Evolutionary conservation across 1,140 invertebrate species (phyloP), one percentile per base, ranked within the genome.

Genomic region (Heterodera carotae): DNA sequence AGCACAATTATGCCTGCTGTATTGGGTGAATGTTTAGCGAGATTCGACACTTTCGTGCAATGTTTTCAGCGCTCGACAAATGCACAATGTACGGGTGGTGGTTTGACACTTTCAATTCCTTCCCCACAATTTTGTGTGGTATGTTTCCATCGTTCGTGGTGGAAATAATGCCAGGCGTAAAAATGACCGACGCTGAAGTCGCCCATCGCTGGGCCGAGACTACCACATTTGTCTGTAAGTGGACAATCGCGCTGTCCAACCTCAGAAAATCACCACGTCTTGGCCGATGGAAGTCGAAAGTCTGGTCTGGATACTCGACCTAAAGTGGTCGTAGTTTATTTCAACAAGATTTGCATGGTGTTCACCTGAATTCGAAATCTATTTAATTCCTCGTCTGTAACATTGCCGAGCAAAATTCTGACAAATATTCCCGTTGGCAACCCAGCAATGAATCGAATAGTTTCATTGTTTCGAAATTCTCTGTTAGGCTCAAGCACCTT

Each of bases 21-120:
- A 78, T 81, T 18, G 76, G 76, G 43, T 80, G 79, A 29, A 78
- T 78, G n/a, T 81, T 78, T 25, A 78, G 18, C 15, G 76, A 81
- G 56, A 78, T 79, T 43, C 79, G 70, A 15, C 62, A 62, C 15
- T 34, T 33, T 25, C 34, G 27, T 22, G 33, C 43, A 5, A 22
- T 22, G 12, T 71, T 59, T 69, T 78, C 78, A 29, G 76, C 76
- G 48, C 79, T 78, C 8, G 76, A 8, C 25, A 78, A 25, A 8
- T 80, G 76, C n/a, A 34, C 56, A 29, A 78, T 80, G 34, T 29
- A 25, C 39, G 22, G 39, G n/a, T 43, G 39, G 15, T 71, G 56
- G 69, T 71, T 71, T 71, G 34, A 18, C 15, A 15, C n/a, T 29
- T 76, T 29, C 31, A 27, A 79, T 76, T 25, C 36, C 25, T 76